Evolutionary conservation across 2,113 vertebrate species (phyloP), one percentile per base, ranked within the genome.

Genomic region (Phrynosoma blainvillii): DNA sequence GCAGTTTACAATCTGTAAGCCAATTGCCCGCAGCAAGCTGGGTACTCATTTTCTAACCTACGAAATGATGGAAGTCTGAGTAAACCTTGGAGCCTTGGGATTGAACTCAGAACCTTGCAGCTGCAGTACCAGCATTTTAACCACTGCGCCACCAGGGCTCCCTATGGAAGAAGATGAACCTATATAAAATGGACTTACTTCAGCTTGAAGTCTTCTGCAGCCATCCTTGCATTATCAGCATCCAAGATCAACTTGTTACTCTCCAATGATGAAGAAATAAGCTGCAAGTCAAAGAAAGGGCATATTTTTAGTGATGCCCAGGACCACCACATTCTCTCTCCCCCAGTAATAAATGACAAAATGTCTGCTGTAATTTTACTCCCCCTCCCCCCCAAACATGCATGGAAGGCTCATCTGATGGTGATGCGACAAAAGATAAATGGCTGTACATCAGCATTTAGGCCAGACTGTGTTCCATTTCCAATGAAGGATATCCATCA

Each of bases 161-260:
- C 7, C 7, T 47, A 54, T n/a, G 42, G 20, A 92, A 84, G 70
- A 56, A 62, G 25, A 10, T 5, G 13, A 54, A 23, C 1, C 4
- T 3, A 52, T 66, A 65, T 36, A 71, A 2, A 20, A 20, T 18
- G 84, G 79, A 95, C 96, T 98, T 95, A 99, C 98, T 98, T 99
- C 89, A 96, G 95, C 94, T 95, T 97, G 93, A 98, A 99, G 92
- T 99, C 98, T 2, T 98, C 98, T 1, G 97, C 97, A 4, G 98
- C 97, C 94, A 99, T 96, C 92, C 95, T 97, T 27, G 97, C 96
- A 0, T 99, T 99, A 89, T 99, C 97, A 1, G 97, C 97, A 80
- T 98, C 96, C 87, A 99, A 88, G 82, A 97, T 52, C 0, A 95
- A 90, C 90, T 92, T 97, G 92, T 97, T 92, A 0, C 97, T 98